phyloP scores from a whole-genome alignment of 1,140 invertebrate genomes.

The Rhyacophila brunnea region DNA sequence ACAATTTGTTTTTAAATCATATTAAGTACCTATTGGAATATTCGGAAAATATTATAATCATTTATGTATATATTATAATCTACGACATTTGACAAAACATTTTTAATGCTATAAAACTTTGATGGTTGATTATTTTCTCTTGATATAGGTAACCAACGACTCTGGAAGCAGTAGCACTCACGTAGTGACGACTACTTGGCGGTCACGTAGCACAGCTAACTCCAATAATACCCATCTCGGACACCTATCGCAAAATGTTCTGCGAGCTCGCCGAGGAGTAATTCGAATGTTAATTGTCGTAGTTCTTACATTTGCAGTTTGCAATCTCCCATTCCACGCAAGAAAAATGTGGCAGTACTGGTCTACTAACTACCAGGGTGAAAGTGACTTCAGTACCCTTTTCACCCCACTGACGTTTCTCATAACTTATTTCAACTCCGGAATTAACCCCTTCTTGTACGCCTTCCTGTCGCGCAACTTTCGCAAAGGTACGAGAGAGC shows the following conservation, averaged over 20 bases:
- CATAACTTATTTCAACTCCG: slow-evolving; percentile 81
- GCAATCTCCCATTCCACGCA: slow-evolving; percentile 81
- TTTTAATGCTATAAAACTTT: no score
- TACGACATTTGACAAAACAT: background rate
- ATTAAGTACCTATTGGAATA: no score
- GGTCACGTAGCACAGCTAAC: slow-evolving; percentile 23
- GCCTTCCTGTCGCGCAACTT: slow-evolving; percentile 81
- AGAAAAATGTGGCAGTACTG: slow-evolving; percentile 78
- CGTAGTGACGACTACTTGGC: slow-evolving; percentile 43
- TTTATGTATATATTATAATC: background rate
- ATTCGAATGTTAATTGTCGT: slow-evolving; percentile 81
- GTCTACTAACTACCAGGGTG: slow-evolving; percentile 63
- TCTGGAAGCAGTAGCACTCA: slow-evolving; percentile 38
- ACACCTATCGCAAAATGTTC: slow-evolving; percentile 65
- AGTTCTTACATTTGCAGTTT: slow-evolving; percentile 78
- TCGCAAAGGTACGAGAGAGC: slow-evolving; percentile 67
- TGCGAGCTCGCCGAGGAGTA: slow-evolving; percentile 67
- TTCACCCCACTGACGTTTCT: slow-evolving; percentile 81
- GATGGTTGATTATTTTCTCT: no score
- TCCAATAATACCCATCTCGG: slow-evolving; percentile 40
- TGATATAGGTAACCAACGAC: slow-evolving; percentile 45
- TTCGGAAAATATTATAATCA: no score
- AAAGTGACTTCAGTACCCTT: slow-evolving; percentile 67
- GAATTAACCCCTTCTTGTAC: slow-evolving; percentile 81
- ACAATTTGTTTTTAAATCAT: no score